Evolutionary conservation across 2,888 invertebrate genomes (phyloP), one percentile per base, ranked within the genome.

Genomic region (Tromatobia lineatoria): DNA sequence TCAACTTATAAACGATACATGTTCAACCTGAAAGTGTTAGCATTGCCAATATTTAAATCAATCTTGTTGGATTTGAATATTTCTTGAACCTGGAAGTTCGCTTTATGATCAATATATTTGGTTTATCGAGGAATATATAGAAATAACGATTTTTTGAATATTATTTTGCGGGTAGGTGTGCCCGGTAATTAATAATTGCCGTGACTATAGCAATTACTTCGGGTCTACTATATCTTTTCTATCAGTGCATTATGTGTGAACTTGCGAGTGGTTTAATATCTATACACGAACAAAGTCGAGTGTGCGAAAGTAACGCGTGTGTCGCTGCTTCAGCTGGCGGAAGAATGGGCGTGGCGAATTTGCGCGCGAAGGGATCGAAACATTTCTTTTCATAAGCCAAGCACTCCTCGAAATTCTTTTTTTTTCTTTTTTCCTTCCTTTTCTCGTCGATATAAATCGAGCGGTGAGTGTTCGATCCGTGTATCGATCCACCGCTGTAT

Each of bases 241-340:
- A 4, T 38, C 38, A 1, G n/a, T 15, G n/a, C 75, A 75, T 83
- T 75, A 76, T 80, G 80, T 38, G 59, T 42, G 18, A 47, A 47
- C 18, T 25, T 15, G 70, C 42, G 75, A 61, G 73, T 71, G 54
- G 79, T 74, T n/a, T 82, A 75, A 82, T 78, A 54, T 1, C 10
- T 23, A 2, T 20, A 57, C 57, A n/a, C 20, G 67, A 50, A 76
- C 75, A 57, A 80, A 76, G 75, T 67, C 80, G 52, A 80, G 80
- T 76, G 80, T 75, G 66, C 70, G 70, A 75, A 83, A 83, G 79
- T 83, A 54, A 76, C 75, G 83, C 70, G 45, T 80, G 47, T 71
- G 50, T 45, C 34, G 59, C 59, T 66, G 70, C 52, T 70, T 70
- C 70, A 54, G 59, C 69, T 47, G 64, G 15, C n/a, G 54, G 70